Evolutionary conservation across 2,113 vertebrate species (phyloP).

Genomic region (Cryptoleucopteryx plumbea): DNA sequence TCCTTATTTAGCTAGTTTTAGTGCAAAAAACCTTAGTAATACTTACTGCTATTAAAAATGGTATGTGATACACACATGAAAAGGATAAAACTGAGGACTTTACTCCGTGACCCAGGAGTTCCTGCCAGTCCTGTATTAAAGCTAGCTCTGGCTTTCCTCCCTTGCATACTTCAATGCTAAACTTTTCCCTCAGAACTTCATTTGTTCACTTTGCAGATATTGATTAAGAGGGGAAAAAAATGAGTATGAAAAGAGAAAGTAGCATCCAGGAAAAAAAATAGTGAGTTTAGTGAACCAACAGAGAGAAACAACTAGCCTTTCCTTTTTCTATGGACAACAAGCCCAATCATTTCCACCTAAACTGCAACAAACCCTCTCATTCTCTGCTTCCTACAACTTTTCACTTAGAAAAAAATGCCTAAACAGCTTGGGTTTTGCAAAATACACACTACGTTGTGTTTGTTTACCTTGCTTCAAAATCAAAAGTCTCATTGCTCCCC

Average conservation of each 20-base stretch:
- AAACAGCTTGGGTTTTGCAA: background rate
- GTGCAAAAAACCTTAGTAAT: background rate
- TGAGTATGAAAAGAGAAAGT: background rate
- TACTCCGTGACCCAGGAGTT: background rate
- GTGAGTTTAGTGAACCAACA: background rate
- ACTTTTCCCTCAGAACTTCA: background rate
- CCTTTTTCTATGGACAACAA: background rate
- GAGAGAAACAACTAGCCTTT: background rate
- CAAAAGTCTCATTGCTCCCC: background rate
- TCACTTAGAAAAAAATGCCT: background rate
- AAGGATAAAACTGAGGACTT: background rate
- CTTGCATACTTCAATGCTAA: background rate
- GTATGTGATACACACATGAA: background rate
- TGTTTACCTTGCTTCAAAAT: background rate
- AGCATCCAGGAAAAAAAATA: background rate
- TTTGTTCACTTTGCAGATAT: background rate
- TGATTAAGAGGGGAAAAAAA: background rate
- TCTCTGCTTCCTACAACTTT: background rate
- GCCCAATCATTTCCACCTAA: background rate
- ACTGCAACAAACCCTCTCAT: background rate
- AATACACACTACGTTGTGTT: fast-evolving
- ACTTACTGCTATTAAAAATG: background rate
- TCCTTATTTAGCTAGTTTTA: background rate
- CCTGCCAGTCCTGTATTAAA: background rate
- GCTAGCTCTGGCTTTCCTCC: background rate